Evolutionary conservation across 2,888 invertebrate species (phyloP), one percentile per base, ranked within the genome.

Genomic region (Meloe dianella): DNA sequence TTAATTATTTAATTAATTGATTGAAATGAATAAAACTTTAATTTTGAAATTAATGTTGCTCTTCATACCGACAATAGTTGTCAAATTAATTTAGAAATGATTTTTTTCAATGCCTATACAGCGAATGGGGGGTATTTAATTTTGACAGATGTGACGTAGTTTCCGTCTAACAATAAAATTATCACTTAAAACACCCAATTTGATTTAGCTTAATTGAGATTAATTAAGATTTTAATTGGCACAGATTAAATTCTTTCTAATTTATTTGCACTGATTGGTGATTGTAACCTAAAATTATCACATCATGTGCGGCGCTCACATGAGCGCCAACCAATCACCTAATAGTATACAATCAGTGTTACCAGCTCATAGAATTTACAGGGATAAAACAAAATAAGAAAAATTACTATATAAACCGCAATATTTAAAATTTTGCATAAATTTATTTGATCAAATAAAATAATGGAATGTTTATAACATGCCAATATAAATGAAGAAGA

Each of bases 261-360:
- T 59, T 30, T 22, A 54, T 64, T 61, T 64, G 54, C 54, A 54
- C 27, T 54, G 7, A 27, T 14, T 38, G 27, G 54, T 54, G 54
- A 54, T 54, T 54, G 54, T 54, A 67, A 67, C 67, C 67, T 67
- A 63, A 65, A 68, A 65, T 29, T 56, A 51, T 51, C 63, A 60
- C 65, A 61, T 61, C 68, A 68, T 68, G 65, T 65, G 68, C 65
- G 35, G 63, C 65, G 65, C 68, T 68, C 65, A 63, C 63, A 63
- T 58, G 67, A 67, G 67, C 64, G 65, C 67, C 59, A 61, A 54
- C 57, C 47, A 58, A 41, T 41, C 20, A 29, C 38, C 57, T 38
- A 27, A 14, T 17, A 6, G 4, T 38, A 41, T 0, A 10, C 12
- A 51, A 54, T 56, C 66, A 63, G 58, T 67, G 67, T 35, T 57